Evolutionary conservation across 2,797 vertebrate genomes (phyloP), one percentile per base, ranked within the genome.

Genomic region (Echiichthys vipera): DNA sequence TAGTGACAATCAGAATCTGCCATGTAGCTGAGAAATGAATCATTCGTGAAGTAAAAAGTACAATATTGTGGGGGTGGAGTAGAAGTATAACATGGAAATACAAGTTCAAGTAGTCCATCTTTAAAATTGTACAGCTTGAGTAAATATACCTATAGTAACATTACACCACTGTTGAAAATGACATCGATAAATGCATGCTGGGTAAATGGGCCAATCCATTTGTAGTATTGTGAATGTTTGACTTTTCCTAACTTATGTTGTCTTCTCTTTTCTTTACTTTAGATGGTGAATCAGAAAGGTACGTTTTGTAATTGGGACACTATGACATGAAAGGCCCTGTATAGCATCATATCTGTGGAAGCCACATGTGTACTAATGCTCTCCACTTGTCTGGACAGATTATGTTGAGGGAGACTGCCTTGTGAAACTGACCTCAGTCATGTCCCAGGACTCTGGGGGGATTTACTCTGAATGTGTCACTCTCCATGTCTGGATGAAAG

Each of bases 231-330:
- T 15, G 4, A 32, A 50, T 18, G 56, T 5, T 25, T 40, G 14
- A 51, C 3, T 3, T 61, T 43, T 29, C 15, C 12, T 47, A 14
- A 58, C 32, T 2, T 11, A 3, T 30, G 22, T 36, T 34, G 7
- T 40, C 34, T 43, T 63, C 24, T 54, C 14, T 55, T 40, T 1
- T 36, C 5, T 9, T 42, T 32, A 1, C 8, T 65, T 50, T 24
- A 87, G 88, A 15, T 20, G 20, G 18, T 7, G n/a, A 30, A 29
- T 32, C 49, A 2, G 45, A 46, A 5, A 12, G 84, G 89, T 91
- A 70, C 70, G 79, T 82, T 24, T 22, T 42, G 1, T 30, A 0
- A 39, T 40, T 25, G 1, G 14, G 45, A 2, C 46, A 18, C 58
- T 8, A 11, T 24, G n/a, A 17, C 2, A 17, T 43, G 18, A 27